phyloP scores from a whole-genome alignment of 1,140 invertebrate genomes.

The Cardiocondyla obscurior region DNA sequence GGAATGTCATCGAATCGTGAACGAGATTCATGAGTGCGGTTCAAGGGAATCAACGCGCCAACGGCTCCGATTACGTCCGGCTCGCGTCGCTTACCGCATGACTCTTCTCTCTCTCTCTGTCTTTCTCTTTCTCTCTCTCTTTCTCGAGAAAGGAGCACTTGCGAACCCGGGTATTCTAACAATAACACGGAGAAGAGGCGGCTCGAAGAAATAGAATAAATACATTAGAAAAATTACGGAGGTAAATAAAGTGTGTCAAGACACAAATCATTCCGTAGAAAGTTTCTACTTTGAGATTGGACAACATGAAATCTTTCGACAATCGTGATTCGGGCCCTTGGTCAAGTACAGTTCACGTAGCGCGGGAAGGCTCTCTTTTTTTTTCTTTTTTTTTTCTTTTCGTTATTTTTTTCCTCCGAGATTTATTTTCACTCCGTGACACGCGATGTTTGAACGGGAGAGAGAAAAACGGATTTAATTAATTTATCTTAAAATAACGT shows the following conservation, averaged over 20 bases:
- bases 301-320: background rate
- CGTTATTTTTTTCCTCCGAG: background rate
- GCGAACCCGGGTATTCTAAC: background rate
- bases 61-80: slow-evolving; percentile 14
- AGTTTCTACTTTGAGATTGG: background rate
- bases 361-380: no score
- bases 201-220: background rate
- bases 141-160: background rate
- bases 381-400: background rate
- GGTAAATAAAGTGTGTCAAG: background rate
- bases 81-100: slow-evolving; percentile 12
- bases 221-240: slow-evolving; percentile 1
- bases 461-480: background rate
- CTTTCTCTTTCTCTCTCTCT: no score
- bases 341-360: background rate
- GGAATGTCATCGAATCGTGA: slow-evolving; percentile 64
- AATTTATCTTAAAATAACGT: slow-evolving; percentile 10
- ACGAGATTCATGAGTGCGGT: slow-evolving; percentile 62
- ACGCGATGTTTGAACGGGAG: background rate
- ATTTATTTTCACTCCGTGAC: background rate
- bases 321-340: background rate
- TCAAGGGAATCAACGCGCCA: slow-evolving; percentile 31
- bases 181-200: background rate
- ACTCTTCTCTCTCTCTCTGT: background rate
- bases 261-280: background rate